A percentile compares a stretch with the other conserved stretches of the same genome.
Conservation (phyloP, 2,888 invertebrate species). For the Muscina levida region DNA sequence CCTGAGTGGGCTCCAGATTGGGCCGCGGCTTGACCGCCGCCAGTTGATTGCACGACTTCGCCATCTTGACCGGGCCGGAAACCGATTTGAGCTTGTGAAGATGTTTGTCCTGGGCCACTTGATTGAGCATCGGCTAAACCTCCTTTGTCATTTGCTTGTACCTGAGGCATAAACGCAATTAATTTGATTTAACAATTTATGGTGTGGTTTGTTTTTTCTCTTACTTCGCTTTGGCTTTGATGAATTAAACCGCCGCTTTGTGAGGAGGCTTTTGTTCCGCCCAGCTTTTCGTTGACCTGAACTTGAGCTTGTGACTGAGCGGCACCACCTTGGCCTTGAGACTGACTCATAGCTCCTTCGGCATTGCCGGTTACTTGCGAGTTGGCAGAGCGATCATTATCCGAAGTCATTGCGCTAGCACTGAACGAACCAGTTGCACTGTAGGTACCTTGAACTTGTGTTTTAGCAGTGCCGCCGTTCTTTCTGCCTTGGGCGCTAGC, state of each 20-base stretch:
- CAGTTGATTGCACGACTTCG: slow-evolving; percentile 82
- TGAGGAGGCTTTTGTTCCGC: slow-evolving; percentile 87
- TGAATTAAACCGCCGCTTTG: slow-evolving; percentile 88
- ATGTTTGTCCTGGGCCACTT: slow-evolving; percentile 90
- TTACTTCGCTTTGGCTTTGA: slow-evolving; percentile 82
- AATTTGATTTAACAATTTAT: background rate
- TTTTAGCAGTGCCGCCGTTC: slow-evolving; percentile 88
- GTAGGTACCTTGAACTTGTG: slow-evolving; percentile 90
- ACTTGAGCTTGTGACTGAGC: slow-evolving; percentile 90
- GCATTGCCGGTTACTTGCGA: slow-evolving; percentile 84
- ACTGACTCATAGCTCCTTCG: slow-evolving; percentile 87
- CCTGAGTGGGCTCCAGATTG: slow-evolving; percentile 88
- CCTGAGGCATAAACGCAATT: slow-evolving; percentile 78
- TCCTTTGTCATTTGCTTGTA: slow-evolving; percentile 90
- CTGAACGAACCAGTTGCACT: slow-evolving; percentile 89
- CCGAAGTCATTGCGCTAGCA: slow-evolving; percentile 90
- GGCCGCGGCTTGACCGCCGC: slow-evolving; percentile 89
- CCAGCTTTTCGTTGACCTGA: slow-evolving; percentile 87
- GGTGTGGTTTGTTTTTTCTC: too few relatives aligned
- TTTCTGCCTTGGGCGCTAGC: slow-evolving; percentile 89
- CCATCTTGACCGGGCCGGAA: slow-evolving; percentile 87
- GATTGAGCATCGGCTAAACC: slow-evolving; percentile 93
- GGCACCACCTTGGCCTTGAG: slow-evolving; percentile 87
- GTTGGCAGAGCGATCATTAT: slow-evolving; percentile 87
- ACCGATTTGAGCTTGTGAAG: slow-evolving; percentile 93